Evolutionary conservation across 1,140 invertebrate genomes (phyloP).

Genomic region (Bombus pyrosoma): DNA sequence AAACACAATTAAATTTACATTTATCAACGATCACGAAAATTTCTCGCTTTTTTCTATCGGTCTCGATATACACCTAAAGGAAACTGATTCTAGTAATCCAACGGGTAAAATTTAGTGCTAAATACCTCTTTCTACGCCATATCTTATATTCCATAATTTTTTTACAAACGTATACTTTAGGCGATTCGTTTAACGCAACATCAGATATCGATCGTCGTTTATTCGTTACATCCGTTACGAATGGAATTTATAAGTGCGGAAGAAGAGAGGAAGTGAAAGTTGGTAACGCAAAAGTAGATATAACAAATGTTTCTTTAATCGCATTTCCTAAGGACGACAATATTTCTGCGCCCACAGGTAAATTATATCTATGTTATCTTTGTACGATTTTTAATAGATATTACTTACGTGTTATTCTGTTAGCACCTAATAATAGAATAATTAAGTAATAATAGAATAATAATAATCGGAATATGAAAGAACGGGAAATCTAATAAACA

Average conservation of each 20-base stretch:
- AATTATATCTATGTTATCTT: neutral
- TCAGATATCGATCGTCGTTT: neutral
- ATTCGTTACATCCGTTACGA: neutral
- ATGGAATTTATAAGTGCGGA: neutral
- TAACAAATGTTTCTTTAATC: neutral
- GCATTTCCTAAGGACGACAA: neutral
- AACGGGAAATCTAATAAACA: neutral
- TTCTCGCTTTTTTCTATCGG: conserved; percentile 29
- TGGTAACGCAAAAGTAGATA: fast-evolving
- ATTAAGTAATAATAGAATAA: neutral
- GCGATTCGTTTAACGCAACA: neutral
- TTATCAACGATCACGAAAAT: conserved; percentile 43
- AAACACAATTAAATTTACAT: conserved; percentile 33
- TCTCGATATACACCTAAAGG: neutral
- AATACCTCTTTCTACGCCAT: neutral
- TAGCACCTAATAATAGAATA: too few species aligned
- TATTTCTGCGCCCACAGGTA: neutral
- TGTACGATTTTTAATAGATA: too few species aligned
- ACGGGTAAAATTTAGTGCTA: neutral
- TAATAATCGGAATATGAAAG: too few species aligned
- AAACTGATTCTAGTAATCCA: fast-evolving
- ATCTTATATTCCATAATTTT: neutral
- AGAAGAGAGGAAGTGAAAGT: fast-evolving
- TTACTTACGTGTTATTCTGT: too few species aligned
- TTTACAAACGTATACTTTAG: neutral